These are phyloP conservation scores for Egretta garzetta DNA, from an alignment of 2,113 vertebrate genomes.

Conservation along the genomic window DNA sequence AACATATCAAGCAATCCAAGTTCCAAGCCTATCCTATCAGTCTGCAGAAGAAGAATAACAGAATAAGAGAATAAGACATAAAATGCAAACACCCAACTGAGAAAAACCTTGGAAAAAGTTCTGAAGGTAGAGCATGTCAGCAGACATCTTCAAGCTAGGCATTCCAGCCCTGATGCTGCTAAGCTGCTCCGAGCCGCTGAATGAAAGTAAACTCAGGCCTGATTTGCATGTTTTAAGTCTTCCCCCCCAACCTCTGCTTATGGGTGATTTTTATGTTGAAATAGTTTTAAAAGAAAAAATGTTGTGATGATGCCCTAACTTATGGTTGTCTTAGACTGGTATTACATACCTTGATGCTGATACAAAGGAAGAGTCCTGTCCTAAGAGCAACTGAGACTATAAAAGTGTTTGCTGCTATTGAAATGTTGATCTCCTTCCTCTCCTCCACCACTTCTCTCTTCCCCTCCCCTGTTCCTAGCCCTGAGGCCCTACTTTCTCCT, in stretches of 20 bases:
- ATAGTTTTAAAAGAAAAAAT: background rate
- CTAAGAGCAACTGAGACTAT: background rate
- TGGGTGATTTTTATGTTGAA: background rate
- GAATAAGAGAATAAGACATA: background rate
- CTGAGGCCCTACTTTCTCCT: background rate
- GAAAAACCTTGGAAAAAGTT: background rate
- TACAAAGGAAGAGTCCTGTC: background rate
- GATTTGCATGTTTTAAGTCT: background rate
- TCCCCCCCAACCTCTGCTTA: background rate
- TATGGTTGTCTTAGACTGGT: background rate
- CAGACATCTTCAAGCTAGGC: accelerated
- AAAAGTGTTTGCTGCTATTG: background rate
- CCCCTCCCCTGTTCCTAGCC: background rate
- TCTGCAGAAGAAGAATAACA: background rate
- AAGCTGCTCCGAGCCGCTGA: background rate
- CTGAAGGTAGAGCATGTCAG: background rate
- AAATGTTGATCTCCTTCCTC: background rate
- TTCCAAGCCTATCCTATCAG: background rate
- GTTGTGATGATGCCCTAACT: background rate
- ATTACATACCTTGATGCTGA: background rate
- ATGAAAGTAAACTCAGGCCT: background rate
- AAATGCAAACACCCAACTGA: background rate
- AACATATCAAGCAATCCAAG: background rate
- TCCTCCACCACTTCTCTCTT: background rate
- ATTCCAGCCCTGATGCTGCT: background rate